Evolutionary conservation across 2,113 vertebrate genomes (phyloP), one percentile per base, ranked within the genome.

Genomic region (Crotalus horridus): DNA sequence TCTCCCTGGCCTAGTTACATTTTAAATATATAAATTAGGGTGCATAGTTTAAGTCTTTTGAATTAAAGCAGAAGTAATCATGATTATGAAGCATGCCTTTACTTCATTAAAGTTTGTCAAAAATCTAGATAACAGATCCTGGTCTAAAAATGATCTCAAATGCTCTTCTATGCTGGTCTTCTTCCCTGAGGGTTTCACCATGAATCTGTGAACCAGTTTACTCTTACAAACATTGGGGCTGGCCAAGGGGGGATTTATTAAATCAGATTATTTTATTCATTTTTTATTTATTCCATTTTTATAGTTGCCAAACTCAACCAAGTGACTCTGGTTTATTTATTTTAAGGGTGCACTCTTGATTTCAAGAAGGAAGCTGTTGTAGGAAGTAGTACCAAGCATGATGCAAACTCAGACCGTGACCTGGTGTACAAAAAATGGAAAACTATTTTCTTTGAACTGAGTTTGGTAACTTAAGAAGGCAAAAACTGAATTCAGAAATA

Each of bases 11-110:
- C 48, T 29, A 58, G 29, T 54, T 89, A 54, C 64, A 74, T 89
- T 89, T 89, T 85, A 92, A 89, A 89, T 89, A n/a, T 89, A 24
- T 74, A 85, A 51, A 54, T 8, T 85, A 89, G 64, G 48, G 69
- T 58, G 29, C 29, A 89, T 48, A 85, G 88, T 85, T 56, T 85
- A 46, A 56, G 59, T 85, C 29, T 93, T 74, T 59, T 51, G 46
- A 69, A 48, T 64, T 54, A 92, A 46, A 43, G 43, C 29, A 53
- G 8, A 59, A 54, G 17, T 51, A 89, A 51, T 56, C 12, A 53
- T 61, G 29, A 69, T n/a, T 11, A 74, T 29, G 74, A 48, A 89
- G 24, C 56, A 4, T 88, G 51, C 85, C 43, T 59, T 86, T 61
- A n/a, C 51, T 64, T 59, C 11, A 64, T n/a, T 26, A 51, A 53